Conservation (phyloP, 2,113 vertebrate species). For the Anhinga rufa region DNA sequence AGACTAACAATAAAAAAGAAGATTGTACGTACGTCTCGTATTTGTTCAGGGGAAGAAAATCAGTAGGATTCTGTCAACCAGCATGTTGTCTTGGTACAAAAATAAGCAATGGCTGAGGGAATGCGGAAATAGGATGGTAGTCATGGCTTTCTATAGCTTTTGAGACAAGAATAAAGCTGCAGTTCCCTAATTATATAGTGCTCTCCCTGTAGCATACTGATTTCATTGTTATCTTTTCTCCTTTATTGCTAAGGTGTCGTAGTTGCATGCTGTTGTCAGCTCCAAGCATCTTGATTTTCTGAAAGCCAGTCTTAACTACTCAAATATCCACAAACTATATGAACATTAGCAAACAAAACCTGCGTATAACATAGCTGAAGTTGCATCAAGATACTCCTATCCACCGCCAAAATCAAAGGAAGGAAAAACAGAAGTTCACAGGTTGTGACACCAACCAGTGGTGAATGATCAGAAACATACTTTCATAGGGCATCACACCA, state of each 20-base stretch:
- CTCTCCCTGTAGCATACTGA: background rate
- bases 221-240: background rate
- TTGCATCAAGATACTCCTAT: background rate
- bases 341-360: background rate
- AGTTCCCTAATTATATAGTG: background rate
- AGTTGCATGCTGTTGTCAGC: background rate
- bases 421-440: background rate
- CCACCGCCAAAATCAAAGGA: background rate
- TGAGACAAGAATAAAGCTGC: slow-evolving; percentile 15
- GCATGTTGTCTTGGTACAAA: background rate
- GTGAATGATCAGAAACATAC: background rate
- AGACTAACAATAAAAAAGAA: background rate
- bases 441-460: background rate
- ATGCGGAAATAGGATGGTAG: background rate
- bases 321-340: background rate
- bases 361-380: background rate
- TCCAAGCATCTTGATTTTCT: background rate
- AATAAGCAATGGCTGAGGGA: background rate
- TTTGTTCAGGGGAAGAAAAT: background rate
- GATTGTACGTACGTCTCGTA: background rate
- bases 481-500: background rate
- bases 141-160: background rate
- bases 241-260: background rate
- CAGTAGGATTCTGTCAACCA: background rate
- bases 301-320: background rate